These are phyloP conservation scores for Cepaea nemoralis DNA, from an alignment of 1,140 invertebrate genomes.

Conservation along the genomic window DNA sequence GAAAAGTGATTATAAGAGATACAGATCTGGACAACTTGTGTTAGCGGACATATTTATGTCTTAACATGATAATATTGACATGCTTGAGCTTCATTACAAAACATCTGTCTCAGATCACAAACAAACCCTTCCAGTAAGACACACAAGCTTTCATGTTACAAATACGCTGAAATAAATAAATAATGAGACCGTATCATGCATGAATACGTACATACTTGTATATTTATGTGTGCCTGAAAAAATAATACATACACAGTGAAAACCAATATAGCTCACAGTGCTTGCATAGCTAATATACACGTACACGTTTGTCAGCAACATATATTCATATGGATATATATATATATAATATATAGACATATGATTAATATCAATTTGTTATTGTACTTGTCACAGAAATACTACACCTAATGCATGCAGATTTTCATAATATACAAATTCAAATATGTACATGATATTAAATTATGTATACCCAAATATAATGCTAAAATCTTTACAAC, in stretches of 20 bases:
- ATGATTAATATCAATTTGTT: neutral
- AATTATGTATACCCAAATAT: neutral
- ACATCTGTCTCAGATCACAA: too few species aligned
- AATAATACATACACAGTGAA: neutral
- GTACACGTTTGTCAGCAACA: neutral
- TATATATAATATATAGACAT: neutral
- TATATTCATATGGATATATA: neutral
- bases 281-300: neutral
- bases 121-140: too few species aligned
- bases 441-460: neutral
- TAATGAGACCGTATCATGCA: neutral
- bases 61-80: too few species aligned
- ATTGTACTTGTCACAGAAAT: neutral
- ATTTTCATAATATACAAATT: slow-evolving; percentile 7
- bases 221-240: neutral
- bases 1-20: too few species aligned
- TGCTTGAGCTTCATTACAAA: too few species aligned
- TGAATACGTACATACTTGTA: neutral
- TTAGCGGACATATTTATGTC: too few species aligned
- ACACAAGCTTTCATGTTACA: neutral
- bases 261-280: neutral
- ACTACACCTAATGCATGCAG: neutral
- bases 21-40: too few species aligned
- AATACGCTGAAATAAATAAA: neutral
- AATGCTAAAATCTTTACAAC: neutral